Evolutionary conservation across 2,113 vertebrate genomes (phyloP), one percentile per base, ranked within the genome.

Genomic region (Oncorhynchus keta): DNA sequence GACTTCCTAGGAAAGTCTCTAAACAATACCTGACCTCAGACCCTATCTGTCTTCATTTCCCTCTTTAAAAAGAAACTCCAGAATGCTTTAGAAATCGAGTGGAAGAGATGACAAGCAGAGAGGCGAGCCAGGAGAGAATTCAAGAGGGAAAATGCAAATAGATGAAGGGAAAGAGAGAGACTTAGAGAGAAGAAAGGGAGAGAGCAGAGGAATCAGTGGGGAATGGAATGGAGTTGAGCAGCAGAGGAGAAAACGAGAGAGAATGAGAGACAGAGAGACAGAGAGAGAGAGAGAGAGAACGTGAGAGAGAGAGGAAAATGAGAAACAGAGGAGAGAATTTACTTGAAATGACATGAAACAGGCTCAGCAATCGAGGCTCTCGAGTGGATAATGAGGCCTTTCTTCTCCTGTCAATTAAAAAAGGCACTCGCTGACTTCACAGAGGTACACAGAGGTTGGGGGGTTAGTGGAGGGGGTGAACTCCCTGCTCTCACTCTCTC

Each of bases 91-190:
- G 12, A 77, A 81, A 59, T 80, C 64, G 59, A 79, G 48, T 70
- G 14, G 55, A 69, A 69, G 74, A 78, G 66, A 75, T 24, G 84
- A 55, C 48, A 70, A 62, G 32, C 28, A 24, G 24, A 73, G 59
- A 78, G 72, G 79, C 32, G 57, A 62, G 79, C 13, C 12, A 12
- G 79, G 55, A 86, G 87, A 86, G 84, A 69, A 75, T 83, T 61
- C 22, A 26, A 73, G 66, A 80, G 81, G 26, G 67, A 75, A 75
- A 79, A 77, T 45, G 51, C 69, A 73, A 72, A 64, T 68, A 83
- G 66, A 71, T 68, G 68, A 64, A 76, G 59, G 35, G 61, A 74
- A 5, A 51, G 48, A 28, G 49, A 35, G 13, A 65, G 68, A 69
- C 4, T 2, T 45, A 26, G 68, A n/a, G n/a, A 18, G 57, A 48